Evolutionary conservation across 2,888 invertebrate genomes (phyloP).

Genomic region (Lucinisca nassula): DNA sequence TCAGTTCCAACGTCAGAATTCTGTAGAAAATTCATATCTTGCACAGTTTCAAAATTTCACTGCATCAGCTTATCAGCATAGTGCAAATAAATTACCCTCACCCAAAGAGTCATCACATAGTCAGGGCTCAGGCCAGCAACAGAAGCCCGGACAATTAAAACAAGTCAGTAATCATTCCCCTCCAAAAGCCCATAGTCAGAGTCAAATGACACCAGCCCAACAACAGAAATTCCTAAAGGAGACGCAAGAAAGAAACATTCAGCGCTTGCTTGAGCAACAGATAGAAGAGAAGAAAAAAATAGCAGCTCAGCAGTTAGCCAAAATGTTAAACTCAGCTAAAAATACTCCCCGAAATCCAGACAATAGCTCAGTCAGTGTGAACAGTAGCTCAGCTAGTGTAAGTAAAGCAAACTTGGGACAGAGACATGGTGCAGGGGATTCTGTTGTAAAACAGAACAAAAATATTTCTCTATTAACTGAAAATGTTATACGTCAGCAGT

Average conservation of each 20-base stretch:
- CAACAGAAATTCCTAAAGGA: neutral
- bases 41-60: slow-evolving; percentile 76
- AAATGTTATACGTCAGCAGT: slow-evolving; percentile 53
- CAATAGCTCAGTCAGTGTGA: neutral
- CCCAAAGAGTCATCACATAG: slow-evolving; percentile 3
- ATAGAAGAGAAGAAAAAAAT: slow-evolving; percentile 18
- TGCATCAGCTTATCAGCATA: neutral
- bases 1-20: slow-evolving; percentile 43
- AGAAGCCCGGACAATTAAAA: neutral
- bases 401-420: neutral
- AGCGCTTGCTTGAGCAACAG: slow-evolving; percentile 11
- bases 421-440: neutral
- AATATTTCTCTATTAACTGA: slow-evolving; percentile 46
- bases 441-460: slow-evolving; percentile 13
- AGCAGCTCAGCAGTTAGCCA: slow-evolving; percentile 24
- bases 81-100: neutral
- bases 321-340: neutral
- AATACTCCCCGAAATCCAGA: neutral
- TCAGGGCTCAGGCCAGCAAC: neutral
- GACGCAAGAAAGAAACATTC: neutral
- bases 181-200: neutral
- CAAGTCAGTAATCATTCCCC: slow-evolving; percentile 2
- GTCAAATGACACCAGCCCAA: neutral
- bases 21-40: slow-evolving; percentile 58
- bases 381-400: neutral